Evolutionary conservation across 1,140 invertebrate species (phyloP), one percentile per base, ranked within the genome.

Genomic region (Harlomillsia oculata): DNA sequence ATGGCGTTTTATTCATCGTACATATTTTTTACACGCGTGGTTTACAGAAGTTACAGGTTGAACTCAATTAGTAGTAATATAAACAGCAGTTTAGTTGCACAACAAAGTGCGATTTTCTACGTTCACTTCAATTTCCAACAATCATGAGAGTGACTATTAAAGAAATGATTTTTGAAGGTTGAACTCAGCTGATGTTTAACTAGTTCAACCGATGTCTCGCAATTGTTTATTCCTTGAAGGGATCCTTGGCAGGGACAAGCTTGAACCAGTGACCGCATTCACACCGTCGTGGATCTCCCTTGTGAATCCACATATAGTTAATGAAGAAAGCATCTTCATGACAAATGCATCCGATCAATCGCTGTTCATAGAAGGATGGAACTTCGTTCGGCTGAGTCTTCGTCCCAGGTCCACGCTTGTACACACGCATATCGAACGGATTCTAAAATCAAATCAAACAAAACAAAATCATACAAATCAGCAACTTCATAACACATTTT

Each of bases 191-290:
- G 29, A n/a, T 43, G 20, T 16, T 43, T 4, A 21, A 28, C 5
- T 32, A 16, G 28, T 30, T 9, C 8, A 34, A 34, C 32, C 8
- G n/a, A 48, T 48, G n/a, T n/a, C n/a, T n/a, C n/a, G n/a, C n/a
- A n/a, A n/a, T n/a, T n/a, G n/a, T n/a, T n/a, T n/a, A n/a, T 48
- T 48, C 50, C 34, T 60, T 64, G 30, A 67, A 67, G 18, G 72
- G 66, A 39, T 73, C 73, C 51, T 74, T 69, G 18, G 68, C 70
- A 60, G 89, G 82, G 34, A 83, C 79, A 60, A 97, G 75, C 75
- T 94, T 91, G 76, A 93, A 98, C 91, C 91, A 99, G 71, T 94
- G 80, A 34, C 94, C 94, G 73, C 94, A 97, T 69, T 85, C 85
- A 69, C 95, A 98, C 59, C 95, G 82, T 67, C 87, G 87, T 32